These are phyloP conservation scores for Drosophila phalerata DNA, from an alignment of 2,888 invertebrate species.

Conservation along the genomic window DNA sequence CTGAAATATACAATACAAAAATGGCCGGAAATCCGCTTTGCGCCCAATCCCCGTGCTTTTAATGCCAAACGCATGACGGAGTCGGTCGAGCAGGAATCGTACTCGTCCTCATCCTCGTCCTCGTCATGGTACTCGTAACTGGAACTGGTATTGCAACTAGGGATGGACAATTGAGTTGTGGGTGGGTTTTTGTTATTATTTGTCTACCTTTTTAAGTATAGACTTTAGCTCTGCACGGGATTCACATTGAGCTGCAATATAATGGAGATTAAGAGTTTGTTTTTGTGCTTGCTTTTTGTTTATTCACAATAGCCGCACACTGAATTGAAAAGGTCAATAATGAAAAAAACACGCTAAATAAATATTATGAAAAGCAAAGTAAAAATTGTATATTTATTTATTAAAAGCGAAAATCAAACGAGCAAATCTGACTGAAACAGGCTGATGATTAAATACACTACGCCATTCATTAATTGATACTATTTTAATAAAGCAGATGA, in stretches of 20 bases:
- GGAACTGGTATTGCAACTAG: constrained; percentile 6
- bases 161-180: constrained; percentile 16
- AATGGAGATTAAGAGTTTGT: constrained; percentile 68
- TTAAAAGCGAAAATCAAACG: constrained; percentile 42
- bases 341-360: constrained; percentile 51
- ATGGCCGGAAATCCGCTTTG: constrained; percentile 77
- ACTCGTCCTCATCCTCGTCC: not conserved
- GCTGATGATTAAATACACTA: constrained; percentile 32
- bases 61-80: constrained; percentile 60
- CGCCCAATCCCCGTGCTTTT: constrained; percentile 67
- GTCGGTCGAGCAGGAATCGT: not conserved
- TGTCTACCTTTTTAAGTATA: constrained; percentile 65
- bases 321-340: constrained; percentile 58
- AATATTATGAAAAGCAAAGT: constrained; percentile 49
- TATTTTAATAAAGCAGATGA: not conserved
- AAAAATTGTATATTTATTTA: constrained; percentile 47
- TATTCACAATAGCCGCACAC: constrained; percentile 32
- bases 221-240: constrained; percentile 45
- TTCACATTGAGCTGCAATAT: constrained; percentile 64
- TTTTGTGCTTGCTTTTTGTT: constrained; percentile 38
- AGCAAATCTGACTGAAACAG: constrained; percentile 17
- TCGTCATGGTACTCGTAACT: not conserved
- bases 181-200: constrained; percentile 59
- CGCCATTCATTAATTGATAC: not conserved
- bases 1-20: constrained; percentile 30